Evolutionary conservation across 2,888 invertebrate species (phyloP).

Genomic region (Dicyrtomina minuta): DNA sequence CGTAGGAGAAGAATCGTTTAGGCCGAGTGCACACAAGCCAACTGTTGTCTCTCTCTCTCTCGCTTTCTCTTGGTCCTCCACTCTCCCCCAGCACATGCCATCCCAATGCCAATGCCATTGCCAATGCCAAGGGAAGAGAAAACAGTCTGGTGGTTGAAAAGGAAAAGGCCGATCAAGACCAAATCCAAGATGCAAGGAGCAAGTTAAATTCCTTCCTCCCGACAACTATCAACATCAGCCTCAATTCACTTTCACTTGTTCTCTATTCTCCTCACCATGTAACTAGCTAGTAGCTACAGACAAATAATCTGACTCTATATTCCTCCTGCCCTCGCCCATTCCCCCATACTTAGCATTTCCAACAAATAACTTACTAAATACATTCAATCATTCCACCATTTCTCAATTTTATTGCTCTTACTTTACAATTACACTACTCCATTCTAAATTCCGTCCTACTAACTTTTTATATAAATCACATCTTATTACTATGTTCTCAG

Average conservation of each 20-base stretch:
- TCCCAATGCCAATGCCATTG: slow-evolving; percentile 1
- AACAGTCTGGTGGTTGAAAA: too few species aligned
- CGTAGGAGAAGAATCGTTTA: slow-evolving; percentile 39
- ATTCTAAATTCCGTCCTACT: neutral
- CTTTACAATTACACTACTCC: slow-evolving; percentile 20
- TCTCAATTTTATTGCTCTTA: neutral
- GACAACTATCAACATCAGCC: too few species aligned
- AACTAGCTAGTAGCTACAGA: neutral
- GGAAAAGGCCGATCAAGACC: too few species aligned
- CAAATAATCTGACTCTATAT: too few species aligned
- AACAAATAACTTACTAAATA: too few species aligned
- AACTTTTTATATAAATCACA: neutral
- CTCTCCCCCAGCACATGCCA: neutral
- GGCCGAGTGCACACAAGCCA: slow-evolving; percentile 39
- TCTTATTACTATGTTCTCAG: too few species aligned
- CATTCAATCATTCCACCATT: too few species aligned
- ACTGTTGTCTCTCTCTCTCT: slow-evolving; percentile 49
- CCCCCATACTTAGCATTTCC: too few species aligned
- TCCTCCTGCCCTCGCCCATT: too few species aligned
- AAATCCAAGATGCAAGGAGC: too few species aligned
- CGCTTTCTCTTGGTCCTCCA: neutral
- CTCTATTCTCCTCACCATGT: neutral
- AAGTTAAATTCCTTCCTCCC: too few species aligned
- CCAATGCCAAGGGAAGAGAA: too few species aligned
- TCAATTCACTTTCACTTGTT: neutral